Percentiles rank a stretch among this genome's conserved stretches.
Evolutionary conservation across 1,140 invertebrate genomes (phyloP).

Genomic region (Drosophila biarmipes): DNA sequence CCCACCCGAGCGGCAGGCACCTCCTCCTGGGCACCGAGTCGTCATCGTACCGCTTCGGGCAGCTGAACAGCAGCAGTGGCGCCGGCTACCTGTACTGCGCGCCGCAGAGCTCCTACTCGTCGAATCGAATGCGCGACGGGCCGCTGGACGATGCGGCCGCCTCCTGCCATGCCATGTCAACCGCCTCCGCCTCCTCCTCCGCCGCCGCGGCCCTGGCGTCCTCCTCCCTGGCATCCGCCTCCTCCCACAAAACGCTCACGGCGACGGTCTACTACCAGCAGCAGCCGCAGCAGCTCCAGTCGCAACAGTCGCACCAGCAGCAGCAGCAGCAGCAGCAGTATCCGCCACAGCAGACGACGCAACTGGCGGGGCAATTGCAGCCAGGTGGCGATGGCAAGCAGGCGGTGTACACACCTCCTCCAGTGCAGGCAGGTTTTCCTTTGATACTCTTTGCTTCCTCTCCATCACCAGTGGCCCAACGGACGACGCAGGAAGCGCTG

Average conservation of each 20-base stretch:
- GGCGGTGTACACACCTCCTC: conserved; percentile 53
- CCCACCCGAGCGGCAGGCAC: conserved; percentile 1
- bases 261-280: conserved; percentile 75
- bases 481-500: conserved; percentile 2
- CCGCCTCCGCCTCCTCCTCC: not conserved
- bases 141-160: conserved; percentile 24
- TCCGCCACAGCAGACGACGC: conserved; percentile 25
- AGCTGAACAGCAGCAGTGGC: conserved; percentile 16
- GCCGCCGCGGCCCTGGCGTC: not conserved
- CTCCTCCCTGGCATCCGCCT: not conserved
- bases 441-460: conserved; percentile 53
- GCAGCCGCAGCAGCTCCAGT: conserved; percentile 41
- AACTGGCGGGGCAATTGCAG: conserved; percentile 12
- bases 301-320: conserved; percentile 33
- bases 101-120: conserved; percentile 73
- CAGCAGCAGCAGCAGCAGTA: conserved; percentile 25
- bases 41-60: conserved; percentile 10
- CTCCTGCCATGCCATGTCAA: conserved; percentile 4
- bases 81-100: conserved; percentile 64
- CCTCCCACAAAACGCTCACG: conserved; percentile 61
- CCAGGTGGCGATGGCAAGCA: conserved; percentile 50
- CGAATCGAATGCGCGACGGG: conserved; percentile 65
- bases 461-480: conserved; percentile 5
- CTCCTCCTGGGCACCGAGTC: conserved; percentile 6
- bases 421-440: conserved; percentile 73